Base-by-base conservation (phyloP, 1,140 invertebrate species). In the Dreissena rostriformis region DNA sequence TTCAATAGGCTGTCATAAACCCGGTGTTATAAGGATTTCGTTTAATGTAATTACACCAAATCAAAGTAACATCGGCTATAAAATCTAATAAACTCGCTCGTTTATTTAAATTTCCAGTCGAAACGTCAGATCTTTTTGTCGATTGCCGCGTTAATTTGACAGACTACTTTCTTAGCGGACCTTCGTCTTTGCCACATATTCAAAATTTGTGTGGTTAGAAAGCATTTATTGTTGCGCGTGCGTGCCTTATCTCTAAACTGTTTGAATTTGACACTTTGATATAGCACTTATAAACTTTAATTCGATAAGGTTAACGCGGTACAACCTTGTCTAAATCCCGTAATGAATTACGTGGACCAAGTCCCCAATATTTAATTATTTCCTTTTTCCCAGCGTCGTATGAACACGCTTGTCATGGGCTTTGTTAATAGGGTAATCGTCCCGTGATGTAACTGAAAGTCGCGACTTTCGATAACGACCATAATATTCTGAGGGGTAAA, bases 191-290 rank as follows among this genome's bases (percentile, higher is more conserved):
- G 17, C 57, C 22, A 61, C 22, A 61, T 61, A 24, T n/a, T n/a
- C 57, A 61, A 61, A 61, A 24, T 61, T 19, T n/a, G 17, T n/a
- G n/a, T n/a, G n/a, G n/a, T n/a, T n/a, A n/a, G n/a, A n/a, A n/a
- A 24, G 17, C 6, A n/a, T 61, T 61, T 61, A 61, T 61, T 61
- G 22, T 61, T 61, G 57, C 17, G 22, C 57, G 22, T n/a, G 57
- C 57, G 22, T 61, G 57, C 22, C 57, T 61, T 61, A 61, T 61
- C 57, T 61, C 12, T 24, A 61, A 61, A n/a, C 22, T 61, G 57
- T 39, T 61, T 24, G 57, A 61, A 24, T 61, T 61, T 61, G 57
- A 61, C 57, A 61, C 57, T 61, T 61, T 61, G 57, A 61, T 61
- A 61, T 61, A 24, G 57, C 17, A 24, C 57, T 61, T 24, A 61